These are phyloP conservation scores for Frankliniella intonsa DNA, from an alignment of 2,888 invertebrate genomes.

Conservation along the genomic window DNA sequence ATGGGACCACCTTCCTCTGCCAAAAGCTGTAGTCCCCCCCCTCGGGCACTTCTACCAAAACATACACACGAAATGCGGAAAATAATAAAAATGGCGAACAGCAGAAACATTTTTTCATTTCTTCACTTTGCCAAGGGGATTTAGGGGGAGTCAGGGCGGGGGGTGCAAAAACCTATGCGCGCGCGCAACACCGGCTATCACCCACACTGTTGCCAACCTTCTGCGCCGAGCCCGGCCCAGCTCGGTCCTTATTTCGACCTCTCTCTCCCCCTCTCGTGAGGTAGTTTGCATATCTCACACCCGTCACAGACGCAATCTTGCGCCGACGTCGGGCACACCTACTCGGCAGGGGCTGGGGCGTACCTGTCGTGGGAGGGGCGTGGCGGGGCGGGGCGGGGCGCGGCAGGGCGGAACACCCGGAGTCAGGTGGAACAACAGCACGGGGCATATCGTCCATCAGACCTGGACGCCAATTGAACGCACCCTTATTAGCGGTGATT, in stretches of 20 bases:
- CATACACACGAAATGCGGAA: neutral
- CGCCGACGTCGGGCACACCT: neutral
- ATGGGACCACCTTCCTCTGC: neutral
- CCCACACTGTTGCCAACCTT: neutral
- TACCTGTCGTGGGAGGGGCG: no score
- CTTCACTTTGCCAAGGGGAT: no score
- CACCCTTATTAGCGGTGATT: no score
- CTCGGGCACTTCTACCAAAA: neutral
- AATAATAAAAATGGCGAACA: no score
- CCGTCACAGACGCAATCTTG: neutral
- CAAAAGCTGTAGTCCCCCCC: neutral
- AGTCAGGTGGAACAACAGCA: neutral
- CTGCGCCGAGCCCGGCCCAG: no score
- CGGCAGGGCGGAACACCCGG: neutral
- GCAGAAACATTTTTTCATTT: no score
- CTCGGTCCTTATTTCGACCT: no score
- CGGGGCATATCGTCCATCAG: no score
- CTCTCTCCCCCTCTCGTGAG: neutral
- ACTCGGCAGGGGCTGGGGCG: neutral
- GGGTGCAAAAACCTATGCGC: no score
- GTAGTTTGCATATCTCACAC: conserved; percentile 1
- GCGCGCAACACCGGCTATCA: neutral
- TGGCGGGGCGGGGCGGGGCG: no score
- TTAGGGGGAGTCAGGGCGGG: neutral
- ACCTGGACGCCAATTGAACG: neutral